Percentiles rank a stretch among this genome's conserved stretches.
These are phyloP conservation scores for Drosophila pruinosa DNA, from an alignment of 1,140 invertebrate species.

Conservation along the genomic window DNA sequence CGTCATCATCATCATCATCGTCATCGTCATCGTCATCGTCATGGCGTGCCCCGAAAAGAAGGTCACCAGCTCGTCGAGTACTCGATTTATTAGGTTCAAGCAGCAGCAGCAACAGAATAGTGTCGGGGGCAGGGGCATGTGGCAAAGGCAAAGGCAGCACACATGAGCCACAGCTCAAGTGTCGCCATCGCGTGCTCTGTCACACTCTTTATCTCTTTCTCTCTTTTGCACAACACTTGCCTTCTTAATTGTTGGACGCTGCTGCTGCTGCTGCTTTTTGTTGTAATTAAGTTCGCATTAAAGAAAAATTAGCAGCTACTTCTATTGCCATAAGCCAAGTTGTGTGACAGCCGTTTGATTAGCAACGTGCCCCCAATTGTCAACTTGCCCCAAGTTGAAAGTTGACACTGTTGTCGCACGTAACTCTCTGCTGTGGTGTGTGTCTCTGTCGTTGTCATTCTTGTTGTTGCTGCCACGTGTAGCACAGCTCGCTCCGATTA, in stretches of 20 bases:
- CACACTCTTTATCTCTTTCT: neutral
- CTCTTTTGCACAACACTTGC: too few species aligned
- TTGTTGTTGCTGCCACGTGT: slow-evolving; percentile 1
- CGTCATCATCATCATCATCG: slow-evolving; percentile 14
- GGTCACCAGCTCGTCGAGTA: slow-evolving; percentile 68
- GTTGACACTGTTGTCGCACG: slow-evolving; percentile 31
- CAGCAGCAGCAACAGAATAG: neutral
- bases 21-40: slow-evolving; percentile 4
- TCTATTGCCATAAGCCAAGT: slow-evolving; percentile 20
- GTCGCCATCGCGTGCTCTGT: slow-evolving; percentile 37
- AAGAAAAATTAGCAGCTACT: slow-evolving; percentile 72
- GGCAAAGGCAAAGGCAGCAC: slow-evolving; percentile 47
- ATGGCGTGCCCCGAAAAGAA: slow-evolving; percentile 57
- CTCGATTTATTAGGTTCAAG: slow-evolving; percentile 80
- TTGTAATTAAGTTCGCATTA: slow-evolving; percentile 77
- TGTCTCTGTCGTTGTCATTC: neutral
- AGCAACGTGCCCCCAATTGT: slow-evolving; percentile 31
- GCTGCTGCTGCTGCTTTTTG: slow-evolving; percentile 16
- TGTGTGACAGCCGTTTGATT: slow-evolving; percentile 49
- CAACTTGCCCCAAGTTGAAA: slow-evolving; percentile 15
- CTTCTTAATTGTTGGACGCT: slow-evolving; percentile 61
- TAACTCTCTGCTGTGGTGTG: slow-evolving; percentile 9
- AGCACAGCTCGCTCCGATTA: neutral
- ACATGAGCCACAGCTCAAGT: slow-evolving; percentile 43
- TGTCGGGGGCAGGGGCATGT: too few species aligned